These are phyloP conservation scores for Brachyistius frenatus DNA, from an alignment of 2,113 vertebrate species.

Conservation along the genomic window DNA sequence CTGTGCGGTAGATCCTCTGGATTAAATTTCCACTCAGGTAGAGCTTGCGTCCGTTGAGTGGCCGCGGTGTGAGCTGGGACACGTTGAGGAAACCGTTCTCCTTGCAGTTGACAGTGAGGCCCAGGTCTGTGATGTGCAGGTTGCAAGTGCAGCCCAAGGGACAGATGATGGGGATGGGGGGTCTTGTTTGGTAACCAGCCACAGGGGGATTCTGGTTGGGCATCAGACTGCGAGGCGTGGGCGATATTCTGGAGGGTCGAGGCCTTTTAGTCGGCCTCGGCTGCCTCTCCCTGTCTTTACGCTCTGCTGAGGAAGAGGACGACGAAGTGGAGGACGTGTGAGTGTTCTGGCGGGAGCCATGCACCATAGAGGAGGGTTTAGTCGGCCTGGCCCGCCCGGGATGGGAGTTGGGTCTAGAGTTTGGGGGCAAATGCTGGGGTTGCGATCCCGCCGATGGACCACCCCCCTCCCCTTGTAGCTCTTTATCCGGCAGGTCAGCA, in stretches of 20 bases:
- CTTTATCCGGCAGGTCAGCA: conserved; percentile 85
- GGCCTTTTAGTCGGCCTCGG: conserved; percentile 92
- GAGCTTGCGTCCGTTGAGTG: conserved; percentile 95
- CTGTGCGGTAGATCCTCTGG: conserved; percentile 95
- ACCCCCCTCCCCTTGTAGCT: conserved; percentile 86
- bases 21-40: conserved; percentile 97
- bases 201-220: conserved; percentile 94
- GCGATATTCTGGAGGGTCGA: conserved; percentile 89
- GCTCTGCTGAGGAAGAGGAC: conserved; percentile 89
- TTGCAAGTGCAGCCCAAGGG: conserved; percentile 95
- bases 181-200: conserved; percentile 95
- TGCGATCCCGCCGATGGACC: conserved; percentile 86
- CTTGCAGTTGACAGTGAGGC: conserved; percentile 97
- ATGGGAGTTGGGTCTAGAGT: conserved; percentile 82
- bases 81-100: conserved; percentile 93
- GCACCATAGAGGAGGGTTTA: conserved; percentile 95
- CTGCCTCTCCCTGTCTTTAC: conserved; percentile 89
- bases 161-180: conserved; percentile 97
- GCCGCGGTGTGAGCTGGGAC: conserved; percentile 95
- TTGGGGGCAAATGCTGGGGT: conserved; percentile 70
- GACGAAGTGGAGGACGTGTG: conserved; percentile 80
- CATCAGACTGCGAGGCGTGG: conserved; percentile 90
- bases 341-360: conserved; percentile 94
- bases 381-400: conserved; percentile 92
- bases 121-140: conserved; percentile 96